Evolutionary conservation across 2,888 invertebrate species (phyloP), one percentile per base, ranked within the genome.

Genomic region (Polydrusus tereticollis): DNA sequence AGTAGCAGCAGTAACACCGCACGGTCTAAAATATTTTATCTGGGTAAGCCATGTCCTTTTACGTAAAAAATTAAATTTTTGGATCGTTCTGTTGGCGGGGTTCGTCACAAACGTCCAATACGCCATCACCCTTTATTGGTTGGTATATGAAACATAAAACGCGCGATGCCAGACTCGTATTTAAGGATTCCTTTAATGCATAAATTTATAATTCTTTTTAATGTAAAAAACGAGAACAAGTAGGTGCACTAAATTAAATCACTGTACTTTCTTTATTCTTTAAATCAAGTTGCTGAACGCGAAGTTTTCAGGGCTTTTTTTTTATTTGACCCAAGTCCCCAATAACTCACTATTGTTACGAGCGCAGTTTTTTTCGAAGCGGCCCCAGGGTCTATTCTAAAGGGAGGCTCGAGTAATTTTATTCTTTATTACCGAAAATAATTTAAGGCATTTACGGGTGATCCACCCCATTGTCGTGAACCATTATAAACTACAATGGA

Each of bases 331-430:
- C 47, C 47, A 47, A 23, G 47, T 23, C 20, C 47, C 47, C 47
- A 47, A 47, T 47, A 47, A 47, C 47, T 47, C 47, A 47, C 47
- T 47, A 47, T 47, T 47, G 47, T 47, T 47, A 47, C 47, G 47
- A 47, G 47, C 20, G 21, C 47, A 47, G 47, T 47, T 47, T 47
- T 47, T 47, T 47, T 23, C n/a, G n/a, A 47, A 23, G 20, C 47
- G 47, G 23, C 47, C 47, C 47, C 47, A 23, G 47, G 47, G 47
- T 47, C 47, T 47, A 23, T 47, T 47, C 47, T 12, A 5, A 47
- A 47, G 47, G 23, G 47, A 41, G 21, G 4, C 47, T 47, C 6
- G n/a, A 47, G 47, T 47, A 23, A 47, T 47, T 47, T 47, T n/a
- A 47, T 23, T 47, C 47, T 47, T 47, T 47, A 47, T 47, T 47